These are phyloP conservation scores for Synergus japonicus DNA, from an alignment of 2,888 invertebrate genomes.

Conservation along the genomic window DNA sequence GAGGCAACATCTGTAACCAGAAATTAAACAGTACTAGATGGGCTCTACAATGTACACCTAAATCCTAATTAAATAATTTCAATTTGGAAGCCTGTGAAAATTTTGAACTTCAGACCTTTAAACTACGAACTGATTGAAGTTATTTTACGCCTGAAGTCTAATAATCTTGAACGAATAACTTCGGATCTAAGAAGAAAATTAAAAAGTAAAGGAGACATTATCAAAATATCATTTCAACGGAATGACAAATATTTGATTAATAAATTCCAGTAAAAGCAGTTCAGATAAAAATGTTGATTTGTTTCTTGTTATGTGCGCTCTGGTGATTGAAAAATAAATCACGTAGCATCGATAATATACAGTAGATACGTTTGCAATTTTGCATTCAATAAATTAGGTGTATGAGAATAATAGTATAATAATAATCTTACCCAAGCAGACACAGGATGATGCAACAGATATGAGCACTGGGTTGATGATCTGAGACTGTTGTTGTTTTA, in stretches of 20 bases:
- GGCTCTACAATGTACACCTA: neutral
- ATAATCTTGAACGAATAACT: neutral
- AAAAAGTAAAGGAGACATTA: neutral
- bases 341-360: neutral
- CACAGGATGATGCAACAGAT: conserved; percentile 76
- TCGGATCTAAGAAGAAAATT: neutral
- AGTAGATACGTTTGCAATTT: neutral
- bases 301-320: neutral
- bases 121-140: neutral
- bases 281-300: neutral
- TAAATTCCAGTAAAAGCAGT: neutral
- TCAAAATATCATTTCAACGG: neutral
- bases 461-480: conserved; percentile 77
- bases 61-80: too few species aligned
- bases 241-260: neutral
- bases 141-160: neutral
- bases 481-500: conserved; percentile 77
- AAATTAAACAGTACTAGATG: conserved; percentile 13
- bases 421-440: conserved; percentile 69
- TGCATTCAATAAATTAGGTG: neutral
- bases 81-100: neutral
- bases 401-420: conserved; percentile 16
- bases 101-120: neutral
- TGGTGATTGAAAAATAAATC: neutral
- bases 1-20: conserved; percentile 77